These are phyloP conservation scores for Agapornis canus DNA, from an alignment of 2,797 vertebrate genomes.

Conservation along the genomic window DNA sequence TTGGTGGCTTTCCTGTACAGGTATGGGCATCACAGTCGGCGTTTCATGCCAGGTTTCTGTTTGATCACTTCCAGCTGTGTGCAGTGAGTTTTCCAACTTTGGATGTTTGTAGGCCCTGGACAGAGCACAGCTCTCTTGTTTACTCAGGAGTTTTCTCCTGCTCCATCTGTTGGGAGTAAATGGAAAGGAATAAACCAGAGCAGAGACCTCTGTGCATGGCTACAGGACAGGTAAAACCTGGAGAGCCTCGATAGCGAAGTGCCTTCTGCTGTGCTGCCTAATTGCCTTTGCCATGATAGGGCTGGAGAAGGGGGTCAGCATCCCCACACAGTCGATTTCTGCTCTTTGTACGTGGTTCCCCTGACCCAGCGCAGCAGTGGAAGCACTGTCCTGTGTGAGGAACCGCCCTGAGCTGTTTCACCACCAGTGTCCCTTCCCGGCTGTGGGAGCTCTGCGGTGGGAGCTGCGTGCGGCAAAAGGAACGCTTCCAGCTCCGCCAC, in stretches of 20 bases:
- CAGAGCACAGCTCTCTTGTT: not conserved
- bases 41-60: not conserved
- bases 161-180: not conserved
- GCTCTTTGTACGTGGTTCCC: not conserved
- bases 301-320: not conserved
- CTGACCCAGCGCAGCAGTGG: not conserved
- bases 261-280: not conserved
- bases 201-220: accelerated
- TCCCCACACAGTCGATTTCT: not conserved
- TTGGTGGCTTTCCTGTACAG: not conserved
- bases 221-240: too few species aligned
- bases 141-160: not conserved
- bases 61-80: accelerated
- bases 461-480: not conserved
- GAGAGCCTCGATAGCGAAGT: accelerated
- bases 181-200: not conserved
- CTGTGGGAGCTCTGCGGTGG: not conserved
- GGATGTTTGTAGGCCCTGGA: accelerated
- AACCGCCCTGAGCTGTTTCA: not conserved
- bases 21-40: not conserved
- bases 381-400: accelerated
- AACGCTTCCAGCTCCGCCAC: accelerated
- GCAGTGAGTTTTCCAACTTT: accelerated
- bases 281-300: not conserved
- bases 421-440: accelerated